A percentile compares a stretch with the other conserved stretches of the same genome.
phyloP scores from a whole-genome alignment of 1,140 invertebrate genomes.

The Saccostrea glomerata region DNA sequence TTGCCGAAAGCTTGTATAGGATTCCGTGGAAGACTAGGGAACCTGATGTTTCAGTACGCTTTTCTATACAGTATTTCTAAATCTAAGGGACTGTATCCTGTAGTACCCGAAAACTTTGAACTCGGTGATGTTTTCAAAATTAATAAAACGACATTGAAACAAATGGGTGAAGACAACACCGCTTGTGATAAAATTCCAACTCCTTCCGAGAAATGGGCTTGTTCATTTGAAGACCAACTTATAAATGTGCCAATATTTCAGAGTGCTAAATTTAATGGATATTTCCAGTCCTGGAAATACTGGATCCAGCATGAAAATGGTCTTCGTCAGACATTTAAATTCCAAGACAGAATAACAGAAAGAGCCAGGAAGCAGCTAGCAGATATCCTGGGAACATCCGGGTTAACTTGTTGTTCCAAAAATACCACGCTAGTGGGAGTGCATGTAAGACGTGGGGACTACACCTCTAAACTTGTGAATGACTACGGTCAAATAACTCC shows the following conservation, averaged over 20 bases:
- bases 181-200: not conserved
- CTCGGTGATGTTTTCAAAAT: constrained; percentile 50
- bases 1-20: constrained; percentile 53
- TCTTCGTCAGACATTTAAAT: constrained; percentile 60
- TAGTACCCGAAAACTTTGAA: constrained; percentile 43
- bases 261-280: constrained; percentile 50
- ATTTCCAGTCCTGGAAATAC: constrained; percentile 70
- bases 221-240: constrained; percentile 58
- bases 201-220: constrained; percentile 48
- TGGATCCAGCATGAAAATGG: constrained; percentile 56
- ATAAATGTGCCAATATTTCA: constrained; percentile 46
- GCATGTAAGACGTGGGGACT: constrained; percentile 68
- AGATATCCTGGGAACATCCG: constrained; percentile 32
- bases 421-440: constrained; percentile 61
- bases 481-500: constrained; percentile 52
- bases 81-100: constrained; percentile 52
- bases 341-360: constrained; percentile 53
- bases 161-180: not conserved
- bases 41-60: constrained; percentile 70
- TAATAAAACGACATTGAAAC: constrained; percentile 21
- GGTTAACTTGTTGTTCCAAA: not conserved
- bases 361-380: constrained; percentile 46
- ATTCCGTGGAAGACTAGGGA: constrained; percentile 64
- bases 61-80: constrained; percentile 59
- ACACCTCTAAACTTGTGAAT: not conserved